Conservation (phyloP, 2,113 vertebrate species). For the Turnix velox region DNA sequence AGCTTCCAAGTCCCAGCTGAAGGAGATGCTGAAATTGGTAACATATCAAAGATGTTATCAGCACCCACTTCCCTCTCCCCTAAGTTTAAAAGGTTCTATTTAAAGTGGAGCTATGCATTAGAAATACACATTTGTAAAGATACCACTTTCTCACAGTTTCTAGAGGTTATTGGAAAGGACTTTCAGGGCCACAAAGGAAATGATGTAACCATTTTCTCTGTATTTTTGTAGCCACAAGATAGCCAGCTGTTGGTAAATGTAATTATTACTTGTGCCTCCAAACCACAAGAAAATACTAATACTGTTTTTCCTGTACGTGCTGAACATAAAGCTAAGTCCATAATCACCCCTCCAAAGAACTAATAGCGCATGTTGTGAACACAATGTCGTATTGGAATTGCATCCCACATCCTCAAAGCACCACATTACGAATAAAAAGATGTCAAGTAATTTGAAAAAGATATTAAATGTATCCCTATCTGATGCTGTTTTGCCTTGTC, state of each 20-base stretch:
- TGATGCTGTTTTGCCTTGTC: neutral
- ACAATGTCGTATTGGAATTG: neutral
- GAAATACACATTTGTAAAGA: neutral
- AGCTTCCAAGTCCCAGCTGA: neutral
- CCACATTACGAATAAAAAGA: neutral
- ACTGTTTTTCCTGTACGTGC: neutral
- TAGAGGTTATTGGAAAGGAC: constrained; percentile 3
- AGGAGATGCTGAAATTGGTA: neutral
- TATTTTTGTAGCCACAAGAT: constrained; percentile 29
- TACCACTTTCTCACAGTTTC: neutral
- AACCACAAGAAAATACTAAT: constrained; percentile 37
- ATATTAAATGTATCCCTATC: neutral
- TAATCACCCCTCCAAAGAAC: constrained; percentile 3
- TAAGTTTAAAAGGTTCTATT: neutral
- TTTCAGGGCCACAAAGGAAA: constrained; percentile 55
- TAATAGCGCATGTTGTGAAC: neutral
- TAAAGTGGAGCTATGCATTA: neutral
- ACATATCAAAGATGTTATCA: neutral
- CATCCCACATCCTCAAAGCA: neutral
- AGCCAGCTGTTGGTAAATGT: constrained; percentile 18
- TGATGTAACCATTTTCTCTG: neutral
- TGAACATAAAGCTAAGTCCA: neutral
- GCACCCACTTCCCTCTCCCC: too few species aligned
- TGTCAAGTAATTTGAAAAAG: neutral
- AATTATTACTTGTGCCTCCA: neutral